A percentile compares a stretch with the other conserved stretches of the same genome.
Evolutionary conservation across 2,888 invertebrate genomes (phyloP).

Genomic region (Phasia obesa): DNA sequence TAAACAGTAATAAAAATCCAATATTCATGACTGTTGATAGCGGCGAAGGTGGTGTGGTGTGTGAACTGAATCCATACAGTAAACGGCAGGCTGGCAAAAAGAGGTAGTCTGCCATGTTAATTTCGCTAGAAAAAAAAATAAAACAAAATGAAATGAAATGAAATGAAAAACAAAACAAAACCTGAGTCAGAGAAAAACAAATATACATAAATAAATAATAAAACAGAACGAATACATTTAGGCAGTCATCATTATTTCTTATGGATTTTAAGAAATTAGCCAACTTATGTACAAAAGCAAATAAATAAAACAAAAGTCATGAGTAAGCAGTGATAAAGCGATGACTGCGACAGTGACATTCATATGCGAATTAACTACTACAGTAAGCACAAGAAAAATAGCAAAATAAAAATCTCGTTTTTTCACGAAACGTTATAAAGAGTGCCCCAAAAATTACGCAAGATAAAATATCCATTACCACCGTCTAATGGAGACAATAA

Average conservation of each 20-base stretch:
- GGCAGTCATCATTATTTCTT: conserved; percentile 49
- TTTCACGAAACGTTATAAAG: too few relatives aligned
- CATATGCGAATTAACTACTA: conserved; percentile 13
- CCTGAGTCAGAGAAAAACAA: conserved; percentile 61
- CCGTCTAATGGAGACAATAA: too few relatives aligned
- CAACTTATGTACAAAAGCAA: conserved; percentile 47
- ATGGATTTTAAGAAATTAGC: conserved; percentile 66
- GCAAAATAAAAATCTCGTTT: background rate
- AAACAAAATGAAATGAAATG: background rate
- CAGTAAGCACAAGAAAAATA: background rate
- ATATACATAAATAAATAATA: conserved; percentile 45
- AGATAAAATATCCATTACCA: too few relatives aligned
- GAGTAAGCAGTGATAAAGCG: conserved; percentile 60
- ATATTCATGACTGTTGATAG: conserved; percentile 39
- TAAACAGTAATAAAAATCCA: conserved; percentile 68
- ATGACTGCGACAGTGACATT: conserved; percentile 61
- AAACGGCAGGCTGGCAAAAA: background rate
- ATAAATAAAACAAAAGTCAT: conserved; percentile 43
- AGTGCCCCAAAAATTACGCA: too few relatives aligned
- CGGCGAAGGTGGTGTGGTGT: conserved; percentile 33
- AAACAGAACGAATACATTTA: conserved; percentile 29
- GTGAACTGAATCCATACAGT: conserved; percentile 3
- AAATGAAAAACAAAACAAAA: conserved; percentile 11
- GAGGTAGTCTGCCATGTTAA: conserved; percentile 12
- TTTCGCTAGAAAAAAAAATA: conserved; percentile 22